Conservation (phyloP, 2,888 invertebrate genomes). For the Mythimna ferrago region DNA sequence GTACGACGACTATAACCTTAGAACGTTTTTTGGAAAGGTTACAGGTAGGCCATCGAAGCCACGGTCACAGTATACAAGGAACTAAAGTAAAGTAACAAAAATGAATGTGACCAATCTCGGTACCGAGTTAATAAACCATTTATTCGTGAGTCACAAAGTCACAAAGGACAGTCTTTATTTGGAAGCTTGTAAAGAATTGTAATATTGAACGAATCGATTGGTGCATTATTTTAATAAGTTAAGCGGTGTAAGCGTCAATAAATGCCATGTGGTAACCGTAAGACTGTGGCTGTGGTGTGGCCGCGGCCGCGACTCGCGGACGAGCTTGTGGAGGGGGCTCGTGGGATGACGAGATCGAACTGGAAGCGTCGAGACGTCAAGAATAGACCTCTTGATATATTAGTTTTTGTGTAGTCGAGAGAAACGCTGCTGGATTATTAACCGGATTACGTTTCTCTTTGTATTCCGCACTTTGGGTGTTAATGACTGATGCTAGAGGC, state of each 20-base stretch:
- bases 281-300: slow-evolving; percentile 1
- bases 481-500: not conserved
- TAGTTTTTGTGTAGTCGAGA: slow-evolving; percentile 53
- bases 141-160: slow-evolving; percentile 46
- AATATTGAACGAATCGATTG: slow-evolving; percentile 45
- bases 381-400: slow-evolving; percentile 43
- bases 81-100: slow-evolving; percentile 25
- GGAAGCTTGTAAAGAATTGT: slow-evolving; percentile 43
- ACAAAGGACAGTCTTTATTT: slow-evolving; percentile 54
- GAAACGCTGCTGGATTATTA: slow-evolving; percentile 43
- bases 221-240: slow-evolving; percentile 40
- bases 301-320: slow-evolving; percentile 42
- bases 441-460: slow-evolving; percentile 14
- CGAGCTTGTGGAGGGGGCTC: slow-evolving; percentile 54
- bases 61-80: slow-evolving; percentile 1
- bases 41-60: not conserved
- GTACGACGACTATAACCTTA: not conserved
- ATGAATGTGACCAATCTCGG: slow-evolving; percentile 27
- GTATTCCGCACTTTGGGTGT: not conserved
- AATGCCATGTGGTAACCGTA: slow-evolving; percentile 39
- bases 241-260: slow-evolving; percentile 54
- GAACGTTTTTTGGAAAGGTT: not conserved
- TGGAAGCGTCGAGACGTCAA: slow-evolving; percentile 43
- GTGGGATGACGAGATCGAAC: slow-evolving; percentile 42
- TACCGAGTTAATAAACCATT: slow-evolving; percentile 32